Conservation (phyloP, 2,113 vertebrate species). For the Alosa alosa region DNA sequence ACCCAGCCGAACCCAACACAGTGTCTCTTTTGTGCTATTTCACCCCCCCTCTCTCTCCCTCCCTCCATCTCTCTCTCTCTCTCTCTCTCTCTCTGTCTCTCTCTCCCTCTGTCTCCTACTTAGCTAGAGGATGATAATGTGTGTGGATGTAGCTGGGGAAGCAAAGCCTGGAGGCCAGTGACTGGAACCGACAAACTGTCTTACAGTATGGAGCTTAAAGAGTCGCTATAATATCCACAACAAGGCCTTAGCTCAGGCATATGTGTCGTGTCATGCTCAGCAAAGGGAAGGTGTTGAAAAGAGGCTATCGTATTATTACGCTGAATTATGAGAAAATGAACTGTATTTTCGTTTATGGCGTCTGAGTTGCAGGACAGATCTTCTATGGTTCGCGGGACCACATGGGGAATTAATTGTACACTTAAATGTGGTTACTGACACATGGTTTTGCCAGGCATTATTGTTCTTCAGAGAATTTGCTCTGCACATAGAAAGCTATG, state of each 20-base stretch:
- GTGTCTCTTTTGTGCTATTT: neutral
- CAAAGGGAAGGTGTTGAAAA: neutral
- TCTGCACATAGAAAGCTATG: neutral
- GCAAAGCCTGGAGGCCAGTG: neutral
- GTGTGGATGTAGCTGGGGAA: neutral
- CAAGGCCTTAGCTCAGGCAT: neutral
- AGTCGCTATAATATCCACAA: neutral
- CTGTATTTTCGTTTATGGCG: neutral
- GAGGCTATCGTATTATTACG: neutral
- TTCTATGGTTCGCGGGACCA: neutral
- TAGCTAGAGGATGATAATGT: neutral
- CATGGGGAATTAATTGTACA: neutral
- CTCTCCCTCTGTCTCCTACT: neutral
- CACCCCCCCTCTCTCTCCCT: neutral
- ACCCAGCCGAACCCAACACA: conserved; percentile 13
- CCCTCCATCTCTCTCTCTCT: neutral
- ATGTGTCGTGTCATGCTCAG: neutral
- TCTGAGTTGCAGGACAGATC: neutral
- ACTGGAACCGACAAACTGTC: neutral
- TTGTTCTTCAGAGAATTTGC: neutral
- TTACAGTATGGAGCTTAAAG: neutral
- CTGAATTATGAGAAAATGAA: neutral
- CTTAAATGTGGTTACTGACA: neutral
- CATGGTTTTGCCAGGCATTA: neutral
- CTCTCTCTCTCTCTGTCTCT: neutral